Evolutionary conservation across 2,113 vertebrate species (phyloP).

Genomic region (Bettongia penicillata): DNA sequence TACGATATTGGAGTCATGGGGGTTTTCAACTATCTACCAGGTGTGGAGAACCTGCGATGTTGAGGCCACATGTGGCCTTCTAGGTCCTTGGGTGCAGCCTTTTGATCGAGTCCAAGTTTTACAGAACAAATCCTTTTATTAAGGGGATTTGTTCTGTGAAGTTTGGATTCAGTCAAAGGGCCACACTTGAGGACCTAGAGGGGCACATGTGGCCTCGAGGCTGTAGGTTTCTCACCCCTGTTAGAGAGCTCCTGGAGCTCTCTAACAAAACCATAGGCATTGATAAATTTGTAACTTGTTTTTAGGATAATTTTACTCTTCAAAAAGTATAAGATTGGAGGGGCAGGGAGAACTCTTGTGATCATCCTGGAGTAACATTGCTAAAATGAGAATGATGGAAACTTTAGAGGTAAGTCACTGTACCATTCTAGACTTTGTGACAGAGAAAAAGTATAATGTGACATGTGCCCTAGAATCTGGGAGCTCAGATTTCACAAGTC

Average conservation of each 20-base stretch:
- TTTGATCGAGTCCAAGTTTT: no score
- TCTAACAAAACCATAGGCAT: neutral
- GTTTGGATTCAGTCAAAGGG: no score
- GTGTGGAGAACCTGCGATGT: no score
- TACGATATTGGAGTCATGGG: neutral
- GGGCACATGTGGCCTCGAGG: no score
- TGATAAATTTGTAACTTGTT: neutral
- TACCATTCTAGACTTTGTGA: neutral
- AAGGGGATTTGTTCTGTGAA: no score
- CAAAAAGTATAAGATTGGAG: neutral
- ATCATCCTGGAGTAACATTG: neutral
- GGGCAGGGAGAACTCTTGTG: neutral
- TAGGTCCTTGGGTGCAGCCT: no score
- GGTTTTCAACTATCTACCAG: neutral
- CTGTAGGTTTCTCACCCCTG: no score
- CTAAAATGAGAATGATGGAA: neutral
- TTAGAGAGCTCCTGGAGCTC: neutral
- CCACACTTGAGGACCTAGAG: no score
- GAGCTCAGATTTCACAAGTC: conserved; percentile 2
- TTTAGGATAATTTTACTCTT: neutral
- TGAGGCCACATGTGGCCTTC: no score
- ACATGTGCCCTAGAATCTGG: neutral
- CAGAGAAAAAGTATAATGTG: neutral
- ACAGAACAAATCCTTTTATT: no score
- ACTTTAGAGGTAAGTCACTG: neutral